Evolutionary conservation across 2,888 invertebrate species (phyloP).

Genomic region (Phasia obesa): DNA sequence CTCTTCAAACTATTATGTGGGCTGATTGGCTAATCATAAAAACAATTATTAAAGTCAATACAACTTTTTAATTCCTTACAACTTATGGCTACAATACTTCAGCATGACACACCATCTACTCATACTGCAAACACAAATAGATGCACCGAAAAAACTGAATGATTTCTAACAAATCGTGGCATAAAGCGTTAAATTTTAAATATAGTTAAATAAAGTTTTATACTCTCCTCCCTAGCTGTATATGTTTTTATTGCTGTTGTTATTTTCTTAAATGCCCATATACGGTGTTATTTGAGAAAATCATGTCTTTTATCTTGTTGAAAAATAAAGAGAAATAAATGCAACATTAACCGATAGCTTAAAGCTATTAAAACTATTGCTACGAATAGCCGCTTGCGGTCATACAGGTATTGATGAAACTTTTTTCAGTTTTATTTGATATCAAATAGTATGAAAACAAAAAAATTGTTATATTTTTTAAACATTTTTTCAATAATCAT

Average conservation of each 20-base stretch:
- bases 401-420: constrained; percentile 37
- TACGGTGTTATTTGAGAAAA: constrained; percentile 52
- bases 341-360: constrained; percentile 67
- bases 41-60: constrained; percentile 41
- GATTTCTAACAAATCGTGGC: constrained; percentile 60
- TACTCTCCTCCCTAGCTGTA: constrained; percentile 35
- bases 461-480: too few relatives aligned
- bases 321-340: constrained; percentile 61
- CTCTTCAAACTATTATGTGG: neutral
- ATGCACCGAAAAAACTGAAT: constrained; percentile 4
- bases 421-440: constrained; percentile 24
- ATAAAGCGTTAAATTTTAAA: constrained; percentile 66
- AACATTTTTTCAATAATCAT: too few relatives aligned
- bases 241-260: constrained; percentile 20
- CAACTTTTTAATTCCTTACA: constrained; percentile 29
- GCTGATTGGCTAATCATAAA: constrained; percentile 14
- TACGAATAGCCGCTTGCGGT: constrained; percentile 14
- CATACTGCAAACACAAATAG: neutral
- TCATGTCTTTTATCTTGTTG: constrained; percentile 60
- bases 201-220: constrained; percentile 53
- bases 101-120: constrained; percentile 59
- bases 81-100: constrained; percentile 64
- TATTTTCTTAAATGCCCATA: constrained; percentile 56
- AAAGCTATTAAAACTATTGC: constrained; percentile 55
- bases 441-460: constrained; percentile 15